phyloP scores from a whole-genome alignment of 1,140 invertebrate species.

The Eurosta solidaginis region DNA sequence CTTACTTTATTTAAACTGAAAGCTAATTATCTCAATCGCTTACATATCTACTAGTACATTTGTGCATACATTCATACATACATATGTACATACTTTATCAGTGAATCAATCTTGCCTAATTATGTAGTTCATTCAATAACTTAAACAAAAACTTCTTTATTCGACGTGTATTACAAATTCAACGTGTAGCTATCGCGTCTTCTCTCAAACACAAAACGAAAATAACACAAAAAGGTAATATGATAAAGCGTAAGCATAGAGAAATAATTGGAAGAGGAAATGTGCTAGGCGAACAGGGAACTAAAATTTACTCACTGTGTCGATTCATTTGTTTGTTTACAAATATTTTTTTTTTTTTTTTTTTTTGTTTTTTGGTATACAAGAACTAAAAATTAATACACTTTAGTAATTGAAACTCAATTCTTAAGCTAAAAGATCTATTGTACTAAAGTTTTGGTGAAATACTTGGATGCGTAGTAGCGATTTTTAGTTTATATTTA shows the following conservation, averaged over 20 bases:
- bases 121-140: conserved; percentile 18
- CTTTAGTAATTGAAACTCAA: neutral
- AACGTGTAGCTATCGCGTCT: conserved; percentile 12
- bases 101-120: neutral
- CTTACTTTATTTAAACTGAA: neutral
- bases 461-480: conserved; percentile 17
- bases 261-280: neutral
- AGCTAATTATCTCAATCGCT: conserved; percentile 1
- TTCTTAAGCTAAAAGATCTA: no score
- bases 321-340: neutral
- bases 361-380: no score
- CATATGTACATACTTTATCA: neutral
- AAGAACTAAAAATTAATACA: neutral
- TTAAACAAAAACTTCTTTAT: conserved; percentile 25
- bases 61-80: neutral
- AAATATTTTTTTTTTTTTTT: neutral
- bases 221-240: conserved; percentile 17
- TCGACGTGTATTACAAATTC: neutral
- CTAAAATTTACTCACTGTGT: conserved; percentile 41
- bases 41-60: neutral
- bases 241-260: neutral
- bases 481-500: conserved; percentile 22
- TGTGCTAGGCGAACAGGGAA: conserved; percentile 53
- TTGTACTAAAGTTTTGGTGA: neutral
- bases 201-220: conserved; percentile 16